Conservation (phyloP, 2,113 vertebrate species). For the Sakesphorus luctuosus region DNA sequence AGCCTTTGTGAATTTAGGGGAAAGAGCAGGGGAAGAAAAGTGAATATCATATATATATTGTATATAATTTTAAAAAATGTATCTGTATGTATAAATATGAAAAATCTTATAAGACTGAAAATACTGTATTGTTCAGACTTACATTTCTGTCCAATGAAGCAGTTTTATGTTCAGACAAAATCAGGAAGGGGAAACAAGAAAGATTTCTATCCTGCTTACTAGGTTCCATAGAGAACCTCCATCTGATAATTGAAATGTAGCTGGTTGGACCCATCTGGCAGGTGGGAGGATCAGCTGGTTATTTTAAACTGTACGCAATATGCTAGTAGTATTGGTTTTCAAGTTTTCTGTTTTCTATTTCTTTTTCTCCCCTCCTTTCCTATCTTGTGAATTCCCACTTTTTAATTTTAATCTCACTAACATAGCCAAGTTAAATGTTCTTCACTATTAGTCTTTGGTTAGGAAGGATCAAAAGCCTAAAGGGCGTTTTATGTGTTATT, state of each 20-base stretch:
- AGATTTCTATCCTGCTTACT: background rate
- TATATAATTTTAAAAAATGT: background rate
- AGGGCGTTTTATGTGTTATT: slow-evolving; percentile 34
- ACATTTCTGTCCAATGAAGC: background rate
- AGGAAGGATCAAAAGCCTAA: slow-evolving; percentile 59
- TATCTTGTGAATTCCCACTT: background rate
- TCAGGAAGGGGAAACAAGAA: background rate
- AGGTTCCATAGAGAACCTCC: background rate
- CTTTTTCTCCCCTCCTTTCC: accelerated
- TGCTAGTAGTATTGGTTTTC: background rate
- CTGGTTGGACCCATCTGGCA: background rate
- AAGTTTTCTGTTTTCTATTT: background rate
- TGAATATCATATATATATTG: background rate
- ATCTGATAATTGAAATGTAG: background rate
- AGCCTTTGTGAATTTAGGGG: background rate
- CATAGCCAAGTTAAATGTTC: slow-evolving; percentile 6
- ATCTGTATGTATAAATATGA: background rate
- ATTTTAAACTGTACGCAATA: background rate
- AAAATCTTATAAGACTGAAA: background rate
- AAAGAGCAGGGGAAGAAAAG: background rate
- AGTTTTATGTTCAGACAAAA: background rate
- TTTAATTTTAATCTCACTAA: background rate
- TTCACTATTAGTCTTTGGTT: slow-evolving; percentile 43
- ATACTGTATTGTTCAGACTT: background rate
- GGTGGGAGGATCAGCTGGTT: background rate